Percentiles rank a stretch among this genome's conserved stretches.
phyloP scores from a whole-genome alignment of 2,113 vertebrate species.

The Uria lomvia region DNA sequence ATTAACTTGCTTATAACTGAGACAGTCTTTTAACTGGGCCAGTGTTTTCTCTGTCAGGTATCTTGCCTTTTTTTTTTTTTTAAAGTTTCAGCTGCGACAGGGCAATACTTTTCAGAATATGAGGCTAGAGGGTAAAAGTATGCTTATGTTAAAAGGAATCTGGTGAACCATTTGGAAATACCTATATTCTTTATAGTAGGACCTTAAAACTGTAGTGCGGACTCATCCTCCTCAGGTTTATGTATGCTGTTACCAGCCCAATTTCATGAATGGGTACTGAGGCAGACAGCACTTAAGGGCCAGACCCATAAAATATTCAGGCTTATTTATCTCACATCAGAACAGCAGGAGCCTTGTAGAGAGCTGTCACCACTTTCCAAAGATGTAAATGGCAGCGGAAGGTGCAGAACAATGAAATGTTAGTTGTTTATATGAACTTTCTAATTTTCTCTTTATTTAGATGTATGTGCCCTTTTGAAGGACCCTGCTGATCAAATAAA shows the following conservation, averaged over 20 bases:
- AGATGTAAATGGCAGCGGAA: neutral
- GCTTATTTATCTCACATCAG: neutral
- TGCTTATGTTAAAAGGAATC: neutral
- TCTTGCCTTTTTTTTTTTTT: neutral
- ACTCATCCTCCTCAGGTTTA: neutral
- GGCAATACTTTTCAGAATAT: neutral
- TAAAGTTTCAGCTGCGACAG: neutral
- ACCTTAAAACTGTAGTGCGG: neutral
- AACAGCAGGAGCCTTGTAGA: neutral
- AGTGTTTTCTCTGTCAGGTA: neutral
- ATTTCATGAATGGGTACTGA: neutral
- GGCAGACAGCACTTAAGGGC: neutral
- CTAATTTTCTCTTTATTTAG: neutral
- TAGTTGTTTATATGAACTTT: neutral
- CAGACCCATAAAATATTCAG: neutral
- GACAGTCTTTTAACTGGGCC: neutral
- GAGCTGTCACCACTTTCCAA: neutral
- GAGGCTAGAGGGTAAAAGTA: neutral
- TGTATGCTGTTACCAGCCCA: neutral
- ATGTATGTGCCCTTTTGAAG: neutral
- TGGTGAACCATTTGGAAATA: neutral
- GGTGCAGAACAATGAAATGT: neutral
- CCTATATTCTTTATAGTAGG: neutral
- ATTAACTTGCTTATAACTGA: neutral
- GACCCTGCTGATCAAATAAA: neutral